phyloP scores from a whole-genome alignment of 1,140 invertebrate species.

The Atta texana region DNA sequence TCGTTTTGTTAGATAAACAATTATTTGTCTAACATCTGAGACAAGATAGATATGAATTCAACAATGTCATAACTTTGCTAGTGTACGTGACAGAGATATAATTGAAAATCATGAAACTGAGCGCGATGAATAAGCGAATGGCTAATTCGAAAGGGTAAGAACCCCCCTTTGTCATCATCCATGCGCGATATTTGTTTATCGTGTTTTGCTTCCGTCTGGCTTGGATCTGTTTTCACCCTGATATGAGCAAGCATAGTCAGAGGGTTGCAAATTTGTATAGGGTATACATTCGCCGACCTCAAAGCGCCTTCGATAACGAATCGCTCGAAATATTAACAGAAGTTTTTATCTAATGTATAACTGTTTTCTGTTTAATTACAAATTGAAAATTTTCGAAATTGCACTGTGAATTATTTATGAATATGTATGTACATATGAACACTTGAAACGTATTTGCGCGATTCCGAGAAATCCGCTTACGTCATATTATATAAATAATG shows the following conservation, averaged over 20 bases:
- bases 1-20: background rate
- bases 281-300: constrained; percentile 11
- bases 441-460: constrained; percentile 27
- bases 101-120: constrained; percentile 49
- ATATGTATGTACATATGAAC: background rate
- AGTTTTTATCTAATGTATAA: constrained; percentile 17
- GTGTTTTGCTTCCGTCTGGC: constrained; percentile 60
- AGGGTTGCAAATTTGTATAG: constrained; percentile 39
- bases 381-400: constrained; percentile 24
- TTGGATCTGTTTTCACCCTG: constrained; percentile 56
- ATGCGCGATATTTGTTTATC: constrained; percentile 58
- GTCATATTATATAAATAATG: constrained; percentile 3
- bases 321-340: constrained; percentile 33
- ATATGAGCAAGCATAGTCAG: constrained; percentile 38
- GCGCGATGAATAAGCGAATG: constrained; percentile 34
- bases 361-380: constrained; percentile 21
- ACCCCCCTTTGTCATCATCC: constrained; percentile 46
- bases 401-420: constrained; percentile 5
- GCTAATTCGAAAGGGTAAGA: constrained; percentile 55
- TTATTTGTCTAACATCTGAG: background rate
- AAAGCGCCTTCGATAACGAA: constrained; percentile 27
- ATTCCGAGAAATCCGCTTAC: constrained; percentile 38
- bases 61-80: background rate
- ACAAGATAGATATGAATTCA: background rate
- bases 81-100: constrained; percentile 9